Conservation (phyloP, 2,113 vertebrate genomes). For the Myotis davidii region DNA sequence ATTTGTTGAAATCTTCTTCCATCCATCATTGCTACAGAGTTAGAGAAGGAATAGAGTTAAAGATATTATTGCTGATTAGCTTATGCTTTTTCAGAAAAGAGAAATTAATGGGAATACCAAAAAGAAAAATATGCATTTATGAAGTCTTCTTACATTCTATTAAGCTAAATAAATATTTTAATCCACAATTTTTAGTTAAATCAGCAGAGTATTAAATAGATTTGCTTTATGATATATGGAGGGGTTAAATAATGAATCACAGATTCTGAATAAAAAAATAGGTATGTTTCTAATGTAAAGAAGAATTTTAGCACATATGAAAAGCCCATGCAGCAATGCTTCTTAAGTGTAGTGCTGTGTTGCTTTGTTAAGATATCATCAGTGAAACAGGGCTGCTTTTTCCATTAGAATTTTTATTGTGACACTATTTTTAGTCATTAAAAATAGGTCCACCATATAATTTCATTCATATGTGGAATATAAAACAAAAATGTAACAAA, state of each 20-base stretch:
- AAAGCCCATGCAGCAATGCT: not conserved
- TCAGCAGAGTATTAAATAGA: conserved; percentile 64
- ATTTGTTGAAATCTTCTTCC: conserved; percentile 71
- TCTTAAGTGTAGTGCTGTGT: conserved; percentile 8
- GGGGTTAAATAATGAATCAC: conserved; percentile 47
- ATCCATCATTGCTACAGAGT: conserved; percentile 72
- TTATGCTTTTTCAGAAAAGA: conserved; percentile 74
- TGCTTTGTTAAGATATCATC: conserved; percentile 28
- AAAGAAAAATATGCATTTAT: conserved; percentile 69
- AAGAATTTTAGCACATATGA: conserved; percentile 47
- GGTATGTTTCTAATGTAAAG: conserved; percentile 9
- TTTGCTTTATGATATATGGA: conserved; percentile 45
- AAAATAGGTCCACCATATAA: conserved; percentile 17
- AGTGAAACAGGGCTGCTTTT: conserved; percentile 10
- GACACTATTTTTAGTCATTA: conserved; percentile 63
- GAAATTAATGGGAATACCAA: conserved; percentile 77
- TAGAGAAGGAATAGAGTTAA: conserved; percentile 61
- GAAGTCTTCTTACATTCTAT: conserved; percentile 64
- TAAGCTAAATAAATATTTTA: conserved; percentile 42
- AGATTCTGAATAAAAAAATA: not conserved
- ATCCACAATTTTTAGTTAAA: conserved; percentile 59
- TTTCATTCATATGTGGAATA: not conserved
- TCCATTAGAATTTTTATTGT: conserved; percentile 55
- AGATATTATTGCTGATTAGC: conserved; percentile 70
- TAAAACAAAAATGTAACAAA: not conserved